phyloP scores from a whole-genome alignment of 2,113 vertebrate species.

The Hydropotes inermis region DNA sequence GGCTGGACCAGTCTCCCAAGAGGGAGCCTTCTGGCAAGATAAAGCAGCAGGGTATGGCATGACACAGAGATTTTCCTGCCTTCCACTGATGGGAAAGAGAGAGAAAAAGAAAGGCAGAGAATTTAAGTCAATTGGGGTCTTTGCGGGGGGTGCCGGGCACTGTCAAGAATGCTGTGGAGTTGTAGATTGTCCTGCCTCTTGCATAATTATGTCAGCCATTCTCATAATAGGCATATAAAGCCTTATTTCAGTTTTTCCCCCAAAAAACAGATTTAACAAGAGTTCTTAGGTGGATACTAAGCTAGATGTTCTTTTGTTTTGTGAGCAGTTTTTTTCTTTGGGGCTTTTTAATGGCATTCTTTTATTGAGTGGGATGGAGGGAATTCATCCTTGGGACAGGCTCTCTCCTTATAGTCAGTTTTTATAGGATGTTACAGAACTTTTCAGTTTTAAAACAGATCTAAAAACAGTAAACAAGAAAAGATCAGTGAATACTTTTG shows the following conservation, averaged over 20 bases:
- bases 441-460: not conserved
- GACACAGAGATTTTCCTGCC: not conserved
- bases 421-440: conserved; percentile 21
- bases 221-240: not conserved
- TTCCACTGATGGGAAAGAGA: not conserved
- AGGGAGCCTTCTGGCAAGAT: not conserved
- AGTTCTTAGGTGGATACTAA: not conserved
- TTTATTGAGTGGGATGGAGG: not conserved
- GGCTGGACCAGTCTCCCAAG: not conserved
- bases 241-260: not conserved
- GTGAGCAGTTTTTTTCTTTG: not conserved
- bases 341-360: not conserved
- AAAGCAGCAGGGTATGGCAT: not conserved
- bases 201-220: not conserved
- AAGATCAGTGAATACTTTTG: not conserved
- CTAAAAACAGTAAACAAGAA: not conserved
- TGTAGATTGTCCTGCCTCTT: not conserved
- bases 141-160: too few species aligned
- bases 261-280: not conserved
- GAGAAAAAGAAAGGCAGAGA: not conserved
- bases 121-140: not conserved
- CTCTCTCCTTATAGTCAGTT: not conserved
- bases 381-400: not conserved
- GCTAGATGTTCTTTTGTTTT: not conserved
- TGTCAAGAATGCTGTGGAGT: not conserved